Percentiles rank a stretch among this genome's conserved stretches.
phyloP scores from a whole-genome alignment of 37 sponge, comb jelly and placozoan genomes.

The Halichondria panicea region DNA sequence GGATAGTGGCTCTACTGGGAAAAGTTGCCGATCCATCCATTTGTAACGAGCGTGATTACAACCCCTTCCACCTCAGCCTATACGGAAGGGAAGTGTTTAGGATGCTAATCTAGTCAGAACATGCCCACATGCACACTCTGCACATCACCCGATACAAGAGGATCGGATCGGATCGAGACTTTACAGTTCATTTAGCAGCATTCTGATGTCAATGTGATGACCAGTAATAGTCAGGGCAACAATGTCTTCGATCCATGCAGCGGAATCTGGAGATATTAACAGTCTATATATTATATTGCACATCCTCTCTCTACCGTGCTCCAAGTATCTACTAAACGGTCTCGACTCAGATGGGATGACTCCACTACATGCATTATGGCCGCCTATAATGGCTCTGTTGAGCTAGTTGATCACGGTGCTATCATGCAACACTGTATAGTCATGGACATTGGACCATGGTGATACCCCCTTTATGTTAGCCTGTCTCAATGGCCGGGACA shows the following conservation, averaged over 20 bases:
- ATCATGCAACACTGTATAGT: slow-evolving; percentile 56
- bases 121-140: slow-evolving; percentile 2
- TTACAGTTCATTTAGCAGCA: no score
- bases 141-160: slow-evolving; percentile 33
- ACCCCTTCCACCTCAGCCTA: slow-evolving; percentile 46
- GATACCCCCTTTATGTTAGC: slow-evolving; percentile 58
- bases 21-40: slow-evolving; percentile 13
- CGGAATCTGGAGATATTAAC: slow-evolving; percentile 25
- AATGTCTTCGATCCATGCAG: slow-evolving; percentile 55
- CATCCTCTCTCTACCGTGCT: slow-evolving; percentile 7
- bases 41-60: slow-evolving; percentile 2
- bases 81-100: slow-evolving; percentile 5
- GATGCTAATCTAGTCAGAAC: slow-evolving; percentile 1
- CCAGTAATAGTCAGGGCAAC: slow-evolving; percentile 19
- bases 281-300: slow-evolving; percentile 10
- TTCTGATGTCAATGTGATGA: no score
- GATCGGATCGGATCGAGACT: no score
- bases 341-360: slow-evolving; percentile 39
- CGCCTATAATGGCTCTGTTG: slow-evolving; percentile 30
- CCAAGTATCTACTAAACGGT: slow-evolving; percentile 48
- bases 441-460: no score
- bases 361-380: slow-evolving; percentile 78
- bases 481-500: slow-evolving; percentile 12
- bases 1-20: slow-evolving; percentile 37
- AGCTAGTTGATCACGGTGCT: slow-evolving; percentile 67